Percentiles rank a stretch among this genome's conserved stretches.
These are phyloP conservation scores for Regulus satrapa DNA, from an alignment of 2,113 vertebrate genomes.

Conservation along the genomic window DNA sequence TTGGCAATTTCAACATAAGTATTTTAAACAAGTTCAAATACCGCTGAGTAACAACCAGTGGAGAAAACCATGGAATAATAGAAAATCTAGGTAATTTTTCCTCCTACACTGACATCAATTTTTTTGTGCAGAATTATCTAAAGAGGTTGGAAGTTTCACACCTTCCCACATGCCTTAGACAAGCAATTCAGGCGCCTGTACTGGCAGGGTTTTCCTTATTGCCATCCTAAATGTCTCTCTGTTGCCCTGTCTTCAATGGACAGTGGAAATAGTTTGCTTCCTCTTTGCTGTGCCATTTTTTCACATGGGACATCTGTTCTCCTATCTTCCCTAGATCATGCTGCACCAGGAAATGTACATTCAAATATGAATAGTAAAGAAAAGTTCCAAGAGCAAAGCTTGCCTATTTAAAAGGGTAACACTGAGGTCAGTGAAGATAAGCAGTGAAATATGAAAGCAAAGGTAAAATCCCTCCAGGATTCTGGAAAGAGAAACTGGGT, in stretches of 20 bases:
- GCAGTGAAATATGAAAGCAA: background rate
- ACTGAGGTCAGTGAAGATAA: background rate
- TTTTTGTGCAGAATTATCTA: background rate
- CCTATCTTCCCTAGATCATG: fast-evolving
- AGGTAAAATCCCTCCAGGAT: background rate
- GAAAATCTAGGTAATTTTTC: background rate
- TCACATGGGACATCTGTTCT: background rate
- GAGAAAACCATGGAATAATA: background rate
- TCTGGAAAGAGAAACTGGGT: background rate
- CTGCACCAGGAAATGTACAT: background rate
- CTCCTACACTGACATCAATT: background rate
- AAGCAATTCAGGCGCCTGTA: background rate
- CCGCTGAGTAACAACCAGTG: background rate
- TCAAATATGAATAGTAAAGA: background rate
- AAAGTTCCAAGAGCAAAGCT: background rate
- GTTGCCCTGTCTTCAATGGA: background rate
- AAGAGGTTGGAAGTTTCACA: background rate
- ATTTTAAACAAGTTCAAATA: constrained; percentile 6
- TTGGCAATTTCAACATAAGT: background rate
- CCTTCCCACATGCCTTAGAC: background rate
- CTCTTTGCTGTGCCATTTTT: background rate
- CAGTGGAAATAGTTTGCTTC: background rate
- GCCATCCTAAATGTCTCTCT: background rate
- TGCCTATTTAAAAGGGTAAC: background rate
- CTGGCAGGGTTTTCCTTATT: background rate